These are phyloP conservation scores for Malurus elegans DNA, from an alignment of 2,113 vertebrate genomes.

Conservation along the genomic window DNA sequence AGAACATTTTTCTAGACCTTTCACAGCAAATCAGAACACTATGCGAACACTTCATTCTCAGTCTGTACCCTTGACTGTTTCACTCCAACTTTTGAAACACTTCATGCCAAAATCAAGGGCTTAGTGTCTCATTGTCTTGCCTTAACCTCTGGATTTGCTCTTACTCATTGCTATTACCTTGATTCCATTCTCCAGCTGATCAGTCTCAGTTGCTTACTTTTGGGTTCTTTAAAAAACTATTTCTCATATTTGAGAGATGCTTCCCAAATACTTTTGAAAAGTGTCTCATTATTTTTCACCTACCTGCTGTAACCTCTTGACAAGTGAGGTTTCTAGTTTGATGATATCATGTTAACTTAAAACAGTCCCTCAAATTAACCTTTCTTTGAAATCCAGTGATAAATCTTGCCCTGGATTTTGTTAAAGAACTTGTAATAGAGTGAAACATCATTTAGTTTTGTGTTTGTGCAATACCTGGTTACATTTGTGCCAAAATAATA, in stretches of 20 bases:
- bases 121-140: background rate
- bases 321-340: background rate
- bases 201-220: background rate
- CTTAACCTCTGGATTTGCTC: background rate
- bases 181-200: background rate
- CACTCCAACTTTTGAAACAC: background rate
- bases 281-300: background rate
- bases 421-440: background rate
- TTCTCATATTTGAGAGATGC: background rate
- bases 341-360: background rate
- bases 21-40: background rate
- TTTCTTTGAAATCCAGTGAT: background rate
- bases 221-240: background rate
- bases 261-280: background rate
- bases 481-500: background rate
- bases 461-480: background rate
- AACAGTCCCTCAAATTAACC: background rate
- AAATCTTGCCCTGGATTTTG: background rate
- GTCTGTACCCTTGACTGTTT: background rate
- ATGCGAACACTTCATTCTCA: background rate
- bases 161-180: background rate
- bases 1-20: background rate
- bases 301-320: background rate
- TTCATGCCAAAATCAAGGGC: background rate
- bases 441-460: background rate